These are phyloP conservation scores for Eulithis prunata DNA, from an alignment of 2,888 invertebrate genomes.

Conservation along the genomic window DNA sequence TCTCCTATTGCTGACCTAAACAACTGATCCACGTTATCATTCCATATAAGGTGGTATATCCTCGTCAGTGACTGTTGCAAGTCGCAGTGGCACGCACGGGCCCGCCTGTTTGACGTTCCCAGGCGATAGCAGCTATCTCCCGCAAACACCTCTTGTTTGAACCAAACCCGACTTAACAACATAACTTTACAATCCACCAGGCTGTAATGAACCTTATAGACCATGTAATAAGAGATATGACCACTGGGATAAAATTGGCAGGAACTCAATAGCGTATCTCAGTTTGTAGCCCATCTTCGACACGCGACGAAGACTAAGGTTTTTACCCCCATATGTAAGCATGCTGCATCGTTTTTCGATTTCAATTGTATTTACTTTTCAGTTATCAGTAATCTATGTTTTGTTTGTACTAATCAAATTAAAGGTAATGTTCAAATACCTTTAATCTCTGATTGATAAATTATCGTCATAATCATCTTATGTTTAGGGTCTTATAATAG, in stretches of 20 bases:
- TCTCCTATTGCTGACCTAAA: neutral
- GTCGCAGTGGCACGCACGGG: constrained; percentile 68
- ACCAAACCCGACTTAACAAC: constrained; percentile 66
- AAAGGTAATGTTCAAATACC: too few species aligned
- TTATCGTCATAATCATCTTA: too few species aligned
- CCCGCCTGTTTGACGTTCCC: constrained; percentile 81
- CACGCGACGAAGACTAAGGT: constrained; percentile 64
- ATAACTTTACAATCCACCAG: constrained; percentile 35
- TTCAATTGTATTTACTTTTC: too few species aligned
- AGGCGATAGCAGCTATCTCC: constrained; percentile 82
- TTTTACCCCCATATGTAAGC: neutral
- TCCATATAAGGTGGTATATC: constrained; percentile 50
- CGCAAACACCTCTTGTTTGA: constrained; percentile 82
- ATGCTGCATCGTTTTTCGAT: neutral
- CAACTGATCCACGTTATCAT: constrained; percentile 32
- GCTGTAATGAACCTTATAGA: constrained; percentile 41
- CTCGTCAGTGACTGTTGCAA: constrained; percentile 61
- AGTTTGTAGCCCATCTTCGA: constrained; percentile 54
- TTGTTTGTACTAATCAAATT: too few species aligned
- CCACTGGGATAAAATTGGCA: constrained; percentile 20
- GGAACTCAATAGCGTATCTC: constrained; percentile 40
- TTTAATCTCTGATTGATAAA: too few species aligned
- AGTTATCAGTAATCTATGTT: too few species aligned
- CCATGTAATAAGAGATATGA: constrained; percentile 23
- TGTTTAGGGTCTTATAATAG: too few species aligned